Conservation (phyloP, 1,140 invertebrate genomes). For the Plodia interpunctella region DNA sequence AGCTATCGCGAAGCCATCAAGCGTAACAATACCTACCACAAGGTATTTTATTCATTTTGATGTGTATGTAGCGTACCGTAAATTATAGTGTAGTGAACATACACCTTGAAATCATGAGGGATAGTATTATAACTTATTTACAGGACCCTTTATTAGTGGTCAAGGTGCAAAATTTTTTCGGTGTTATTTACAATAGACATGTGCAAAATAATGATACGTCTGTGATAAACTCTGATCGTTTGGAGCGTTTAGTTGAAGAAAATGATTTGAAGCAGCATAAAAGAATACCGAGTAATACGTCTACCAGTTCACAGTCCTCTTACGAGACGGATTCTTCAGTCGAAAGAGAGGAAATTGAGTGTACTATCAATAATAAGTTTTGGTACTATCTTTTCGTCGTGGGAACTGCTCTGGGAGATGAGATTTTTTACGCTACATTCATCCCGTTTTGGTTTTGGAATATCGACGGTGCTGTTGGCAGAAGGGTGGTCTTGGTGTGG, state of each 20-base stretch:
- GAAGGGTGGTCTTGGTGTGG: constrained; percentile 90
- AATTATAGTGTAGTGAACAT: constrained; percentile 11
- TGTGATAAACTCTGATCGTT: constrained; percentile 46
- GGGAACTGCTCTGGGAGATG: constrained; percentile 91
- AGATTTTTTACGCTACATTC: constrained; percentile 91
- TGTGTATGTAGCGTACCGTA: too few relatives aligned
- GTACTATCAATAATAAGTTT: constrained; percentile 84
- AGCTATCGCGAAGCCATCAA: too few relatives aligned
- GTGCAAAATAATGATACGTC: constrained; percentile 33
- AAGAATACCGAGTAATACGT: constrained; percentile 51
- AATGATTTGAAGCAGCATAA: constrained; percentile 46
- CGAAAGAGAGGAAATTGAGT: constrained; percentile 52
- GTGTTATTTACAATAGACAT: constrained; percentile 75
- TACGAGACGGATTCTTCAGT: constrained; percentile 55
- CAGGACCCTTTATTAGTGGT: constrained; percentile 83
- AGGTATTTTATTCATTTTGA: too few relatives aligned
- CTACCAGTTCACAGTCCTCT: constrained; percentile 55
- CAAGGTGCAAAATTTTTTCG: constrained; percentile 85
- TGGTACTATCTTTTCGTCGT: constrained; percentile 93
- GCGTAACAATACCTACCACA: too few relatives aligned
- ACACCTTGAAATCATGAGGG: constrained; percentile 44
- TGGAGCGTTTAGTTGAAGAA: constrained; percentile 39
- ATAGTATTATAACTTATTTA: constrained; percentile 78
- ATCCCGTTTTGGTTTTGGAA: constrained; percentile 97
- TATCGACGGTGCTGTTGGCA: constrained; percentile 88